These are phyloP conservation scores for Hoplostethus atlanticus DNA, from an alignment of 2,797 vertebrate genomes.

Conservation along the genomic window DNA sequence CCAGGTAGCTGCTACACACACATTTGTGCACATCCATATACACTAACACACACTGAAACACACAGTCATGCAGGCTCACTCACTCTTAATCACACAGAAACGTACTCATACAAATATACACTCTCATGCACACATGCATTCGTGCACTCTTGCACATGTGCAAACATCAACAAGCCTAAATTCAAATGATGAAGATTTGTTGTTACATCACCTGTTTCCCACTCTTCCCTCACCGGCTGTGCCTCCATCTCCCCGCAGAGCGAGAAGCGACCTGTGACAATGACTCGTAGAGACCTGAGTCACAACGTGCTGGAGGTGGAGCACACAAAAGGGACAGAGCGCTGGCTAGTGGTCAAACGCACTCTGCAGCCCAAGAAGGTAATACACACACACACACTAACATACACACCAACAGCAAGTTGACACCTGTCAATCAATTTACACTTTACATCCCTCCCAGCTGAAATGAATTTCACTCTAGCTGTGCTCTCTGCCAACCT, in stretches of 20 bases:
- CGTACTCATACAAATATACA: too few relatives aligned
- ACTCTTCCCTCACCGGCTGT: neutral
- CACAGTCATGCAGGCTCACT: neutral
- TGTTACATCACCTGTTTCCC: neutral
- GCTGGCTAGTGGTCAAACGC: constrained; percentile 86
- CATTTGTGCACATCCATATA: neutral
- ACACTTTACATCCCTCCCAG: neutral
- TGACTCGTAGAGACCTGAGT: constrained; percentile 84
- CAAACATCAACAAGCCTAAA: too few relatives aligned
- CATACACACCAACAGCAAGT: neutral
- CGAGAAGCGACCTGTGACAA: constrained; percentile 78
- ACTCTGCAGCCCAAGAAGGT: constrained; percentile 82
- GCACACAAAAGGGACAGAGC: constrained; percentile 81
- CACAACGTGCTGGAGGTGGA: constrained; percentile 84
- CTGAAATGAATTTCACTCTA: neutral
- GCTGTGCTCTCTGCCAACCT: constrained; percentile 10
- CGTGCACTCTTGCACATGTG: neutral
- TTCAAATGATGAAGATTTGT: too few relatives aligned
- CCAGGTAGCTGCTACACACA: constrained; percentile 64
- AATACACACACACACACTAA: constrained; percentile 16
- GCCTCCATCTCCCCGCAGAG: constrained; percentile 58
- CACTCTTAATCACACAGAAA: neutral
- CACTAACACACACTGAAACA: too few relatives aligned
- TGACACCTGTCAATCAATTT: neutral
- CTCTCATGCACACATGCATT: neutral